phyloP scores from a whole-genome alignment of 2,797 vertebrate genomes.

The Bufotes viridis region DNA sequence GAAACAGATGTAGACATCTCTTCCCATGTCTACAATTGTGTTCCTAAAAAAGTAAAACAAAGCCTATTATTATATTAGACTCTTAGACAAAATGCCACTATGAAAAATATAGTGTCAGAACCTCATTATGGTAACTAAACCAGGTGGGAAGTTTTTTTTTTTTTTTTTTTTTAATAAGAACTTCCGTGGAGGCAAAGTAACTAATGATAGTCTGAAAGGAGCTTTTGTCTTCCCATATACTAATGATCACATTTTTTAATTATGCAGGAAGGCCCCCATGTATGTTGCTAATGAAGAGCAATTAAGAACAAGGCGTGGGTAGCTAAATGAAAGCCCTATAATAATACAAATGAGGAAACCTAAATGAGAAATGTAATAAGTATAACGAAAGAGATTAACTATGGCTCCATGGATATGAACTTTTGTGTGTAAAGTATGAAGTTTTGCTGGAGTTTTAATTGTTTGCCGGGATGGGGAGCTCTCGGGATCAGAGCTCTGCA shows the following conservation, averaged over 20 bases:
- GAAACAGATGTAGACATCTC: background rate
- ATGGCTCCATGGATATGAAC: slow-evolving; percentile 60
- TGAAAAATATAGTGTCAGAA: slow-evolving; percentile 71
- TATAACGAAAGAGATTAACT: slow-evolving; percentile 74
- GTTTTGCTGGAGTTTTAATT: slow-evolving; percentile 22
- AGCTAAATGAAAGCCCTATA: slow-evolving; percentile 70
- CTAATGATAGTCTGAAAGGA: slow-evolving; percentile 83
- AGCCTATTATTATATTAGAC: slow-evolving; percentile 10
- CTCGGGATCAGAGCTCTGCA: background rate
- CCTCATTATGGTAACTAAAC: slow-evolving; percentile 85
- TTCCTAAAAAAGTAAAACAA: slow-evolving; percentile 17
- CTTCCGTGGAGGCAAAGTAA: slow-evolving; percentile 84
- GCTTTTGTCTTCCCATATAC: slow-evolving; percentile 81
- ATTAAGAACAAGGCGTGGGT: slow-evolving; percentile 82
- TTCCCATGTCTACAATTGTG: slow-evolving; percentile 19
- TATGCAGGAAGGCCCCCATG: slow-evolving; percentile 80
- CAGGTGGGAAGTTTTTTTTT: slow-evolving; percentile 80
- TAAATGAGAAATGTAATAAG: slow-evolving; percentile 83
- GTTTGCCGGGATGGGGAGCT: background rate
- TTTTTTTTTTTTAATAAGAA: slow-evolving; percentile 77
- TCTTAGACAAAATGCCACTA: slow-evolving; percentile 40
- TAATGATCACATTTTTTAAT: slow-evolving; percentile 85
- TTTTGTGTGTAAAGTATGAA: slow-evolving; percentile 17
- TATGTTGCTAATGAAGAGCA: slow-evolving; percentile 85
- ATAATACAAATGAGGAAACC: slow-evolving; percentile 79